phyloP scores from a whole-genome alignment of 2,797 vertebrate genomes.

The Apodemus agrarius region DNA sequence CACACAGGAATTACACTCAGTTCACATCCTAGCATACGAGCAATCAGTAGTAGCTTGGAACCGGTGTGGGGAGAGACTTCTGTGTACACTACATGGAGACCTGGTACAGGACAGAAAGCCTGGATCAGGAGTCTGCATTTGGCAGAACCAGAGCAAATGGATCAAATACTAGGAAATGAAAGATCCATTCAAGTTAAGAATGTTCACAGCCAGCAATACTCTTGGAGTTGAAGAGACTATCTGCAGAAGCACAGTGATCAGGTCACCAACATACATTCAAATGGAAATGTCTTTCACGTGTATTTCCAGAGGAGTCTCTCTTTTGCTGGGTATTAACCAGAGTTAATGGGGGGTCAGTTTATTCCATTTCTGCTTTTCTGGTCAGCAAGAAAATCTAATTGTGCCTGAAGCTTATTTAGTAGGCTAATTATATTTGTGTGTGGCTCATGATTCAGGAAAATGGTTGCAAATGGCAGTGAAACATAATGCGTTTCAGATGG shows the following conservation, averaged over 20 bases:
- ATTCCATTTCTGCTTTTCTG: neutral
- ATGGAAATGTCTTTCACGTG: neutral
- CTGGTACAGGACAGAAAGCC: neutral
- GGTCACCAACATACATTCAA: constrained; percentile 24
- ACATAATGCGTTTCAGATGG: constrained; percentile 70
- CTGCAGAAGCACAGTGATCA: neutral
- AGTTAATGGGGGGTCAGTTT: neutral
- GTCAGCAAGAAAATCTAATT: constrained; percentile 24
- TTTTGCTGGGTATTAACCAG: neutral
- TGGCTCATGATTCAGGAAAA: constrained; percentile 49
- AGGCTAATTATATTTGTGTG: constrained; percentile 48
- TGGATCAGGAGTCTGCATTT: neutral
- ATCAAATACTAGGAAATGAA: constrained; percentile 44
- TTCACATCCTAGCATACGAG: neutral
- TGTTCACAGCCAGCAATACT: neutral
- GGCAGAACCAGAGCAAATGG: constrained; percentile 25
- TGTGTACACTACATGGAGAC: neutral
- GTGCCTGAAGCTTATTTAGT: constrained; percentile 32
- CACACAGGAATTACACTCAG: neutral
- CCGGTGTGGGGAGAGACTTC: neutral
- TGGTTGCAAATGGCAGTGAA: constrained; percentile 47
- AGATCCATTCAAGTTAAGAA: neutral
- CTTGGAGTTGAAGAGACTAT: neutral
- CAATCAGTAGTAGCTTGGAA: neutral
- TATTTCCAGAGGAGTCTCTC: neutral